phyloP scores from a whole-genome alignment of 2,797 vertebrate species.

The Lemur catta region DNA sequence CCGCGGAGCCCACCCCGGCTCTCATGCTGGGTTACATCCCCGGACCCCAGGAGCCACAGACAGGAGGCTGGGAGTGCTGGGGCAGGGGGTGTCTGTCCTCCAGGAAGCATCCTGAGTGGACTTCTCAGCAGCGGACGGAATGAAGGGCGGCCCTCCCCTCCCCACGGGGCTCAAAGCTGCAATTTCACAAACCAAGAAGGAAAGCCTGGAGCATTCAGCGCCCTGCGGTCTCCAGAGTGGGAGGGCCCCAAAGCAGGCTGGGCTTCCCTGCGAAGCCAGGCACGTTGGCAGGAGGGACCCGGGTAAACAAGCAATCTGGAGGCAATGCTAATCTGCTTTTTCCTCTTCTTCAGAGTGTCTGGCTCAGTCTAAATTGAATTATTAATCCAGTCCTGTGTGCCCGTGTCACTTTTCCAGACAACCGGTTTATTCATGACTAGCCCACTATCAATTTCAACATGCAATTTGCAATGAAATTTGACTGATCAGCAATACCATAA shows the following conservation, averaged over 20 bases:
- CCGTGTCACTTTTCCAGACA: conserved; percentile 74
- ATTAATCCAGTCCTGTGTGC: conserved; percentile 72
- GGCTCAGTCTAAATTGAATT: conserved; percentile 74
- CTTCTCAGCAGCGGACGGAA: neutral
- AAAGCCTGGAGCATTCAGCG: conserved; percentile 61
- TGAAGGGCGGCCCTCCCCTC: conserved; percentile 13
- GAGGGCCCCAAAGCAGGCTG: conserved; percentile 52
- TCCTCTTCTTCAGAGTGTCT: conserved; percentile 54
- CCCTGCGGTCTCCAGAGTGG: conserved; percentile 73
- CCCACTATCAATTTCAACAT: conserved; percentile 80
- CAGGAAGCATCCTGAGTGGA: neutral
- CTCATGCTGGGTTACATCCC: neutral
- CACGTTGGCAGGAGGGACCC: conserved; percentile 52
- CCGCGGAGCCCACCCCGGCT: neutral
- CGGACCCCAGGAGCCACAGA: neutral
- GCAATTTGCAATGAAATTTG: conserved; percentile 83
- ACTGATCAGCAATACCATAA: conserved; percentile 86
- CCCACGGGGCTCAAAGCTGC: conserved; percentile 61
- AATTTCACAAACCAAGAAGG: conserved; percentile 80
- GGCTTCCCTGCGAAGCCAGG: conserved; percentile 65
- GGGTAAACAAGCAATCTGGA: conserved; percentile 51
- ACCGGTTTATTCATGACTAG: conserved; percentile 80
- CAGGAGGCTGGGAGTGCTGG: neutral
- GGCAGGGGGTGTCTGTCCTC: neutral
- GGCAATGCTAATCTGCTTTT: conserved; percentile 55